Conservation (phyloP, 2,888 invertebrate genomes). For the Rhogogaster chlorosoma region DNA sequence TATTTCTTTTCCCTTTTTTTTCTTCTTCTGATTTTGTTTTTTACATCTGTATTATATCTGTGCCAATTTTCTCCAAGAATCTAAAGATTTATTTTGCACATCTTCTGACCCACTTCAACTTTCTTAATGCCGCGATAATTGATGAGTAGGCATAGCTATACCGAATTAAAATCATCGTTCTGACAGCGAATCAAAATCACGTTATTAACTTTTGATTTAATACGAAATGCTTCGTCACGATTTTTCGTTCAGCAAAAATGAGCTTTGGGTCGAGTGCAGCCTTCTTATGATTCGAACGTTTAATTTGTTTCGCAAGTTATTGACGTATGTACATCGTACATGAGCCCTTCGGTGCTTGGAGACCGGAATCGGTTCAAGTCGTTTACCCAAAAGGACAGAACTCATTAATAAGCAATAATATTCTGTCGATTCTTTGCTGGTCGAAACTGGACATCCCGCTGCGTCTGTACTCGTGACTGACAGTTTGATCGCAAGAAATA, state of each 20-base stretch:
- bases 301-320: conserved; percentile 16
- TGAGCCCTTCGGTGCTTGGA: background rate
- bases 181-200: background rate
- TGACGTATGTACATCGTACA: background rate
- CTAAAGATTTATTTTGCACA: background rate
- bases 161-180: conserved; percentile 66
- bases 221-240: background rate
- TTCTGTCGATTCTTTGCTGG: conserved; percentile 32
- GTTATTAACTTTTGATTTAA: background rate
- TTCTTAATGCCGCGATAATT: conserved; percentile 65
- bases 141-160: conserved; percentile 61
- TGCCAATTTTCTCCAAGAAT: background rate
- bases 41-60: background rate
- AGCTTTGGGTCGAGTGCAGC: background rate
- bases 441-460: conserved; percentile 39
- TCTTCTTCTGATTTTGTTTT: background rate
- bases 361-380: background rate
- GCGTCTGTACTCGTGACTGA: conserved; percentile 30
- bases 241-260: background rate
- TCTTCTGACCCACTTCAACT: background rate
- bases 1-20: background rate
- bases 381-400: conserved; percentile 25
- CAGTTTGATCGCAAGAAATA: conserved; percentile 40
- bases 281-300: conserved; percentile 9
- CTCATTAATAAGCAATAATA: conserved; percentile 50